Conservation (phyloP, 2,888 invertebrate species). For the Nephrotoma flavescens region DNA sequence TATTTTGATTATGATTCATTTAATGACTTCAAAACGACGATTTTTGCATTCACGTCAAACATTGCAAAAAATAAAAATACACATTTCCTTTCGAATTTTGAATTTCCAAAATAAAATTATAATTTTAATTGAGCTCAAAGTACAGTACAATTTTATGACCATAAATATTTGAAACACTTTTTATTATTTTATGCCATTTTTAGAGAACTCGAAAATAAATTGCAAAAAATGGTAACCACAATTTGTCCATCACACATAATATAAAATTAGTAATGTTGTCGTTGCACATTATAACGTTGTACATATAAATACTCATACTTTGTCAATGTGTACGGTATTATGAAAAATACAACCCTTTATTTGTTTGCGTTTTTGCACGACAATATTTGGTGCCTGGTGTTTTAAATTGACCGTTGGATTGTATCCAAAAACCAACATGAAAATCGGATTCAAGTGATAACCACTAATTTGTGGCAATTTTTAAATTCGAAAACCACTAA, state of each 20-base stretch:
- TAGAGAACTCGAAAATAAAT: not conserved
- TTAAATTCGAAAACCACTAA: not conserved
- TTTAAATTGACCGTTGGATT: constrained; percentile 1
- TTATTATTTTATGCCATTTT: not conserved
- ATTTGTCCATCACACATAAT: not conserved
- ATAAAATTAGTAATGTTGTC: not conserved
- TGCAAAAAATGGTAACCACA: not conserved
- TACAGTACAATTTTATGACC: constrained; percentile 1
- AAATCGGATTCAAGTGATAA: not conserved
- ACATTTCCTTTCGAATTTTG: not conserved
- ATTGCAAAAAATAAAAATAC: not conserved
- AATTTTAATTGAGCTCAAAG: constrained; percentile 1
- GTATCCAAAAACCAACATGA: not conserved
- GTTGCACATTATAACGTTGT: not conserved
- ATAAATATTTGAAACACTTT: not conserved
- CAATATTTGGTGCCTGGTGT: not conserved
- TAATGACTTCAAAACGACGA: not conserved
- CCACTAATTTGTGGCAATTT: not conserved
- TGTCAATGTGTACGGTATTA: not conserved
- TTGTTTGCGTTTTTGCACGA: not conserved
- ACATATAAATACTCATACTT: not conserved
- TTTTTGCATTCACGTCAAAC: not conserved
- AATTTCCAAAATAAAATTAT: not conserved
- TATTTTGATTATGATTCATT: not conserved
- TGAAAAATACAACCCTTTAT: not conserved